Evolutionary conservation across 1,140 invertebrate species (phyloP), one percentile per base, ranked within the genome.

Genomic region (Hylaeus volcanicus): DNA sequence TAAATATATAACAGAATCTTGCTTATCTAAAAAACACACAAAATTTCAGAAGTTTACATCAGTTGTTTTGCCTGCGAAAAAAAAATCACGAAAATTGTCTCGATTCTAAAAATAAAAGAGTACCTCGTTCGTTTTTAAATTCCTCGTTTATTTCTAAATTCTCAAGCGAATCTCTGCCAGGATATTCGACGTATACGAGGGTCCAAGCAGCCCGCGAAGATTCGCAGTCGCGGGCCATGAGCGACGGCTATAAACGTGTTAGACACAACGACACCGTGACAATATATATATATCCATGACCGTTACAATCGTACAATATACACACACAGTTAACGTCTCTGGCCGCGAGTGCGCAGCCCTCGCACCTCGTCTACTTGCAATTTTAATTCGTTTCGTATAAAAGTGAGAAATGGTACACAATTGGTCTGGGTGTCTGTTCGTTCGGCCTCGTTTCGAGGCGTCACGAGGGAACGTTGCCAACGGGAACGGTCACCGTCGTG

Each of bases 401-500:
- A 89, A 89, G 88, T 89, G 88, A 89, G 88, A 89, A 89, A 89
- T 86, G 76, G 88, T 89, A 84, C 74, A 85, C 77, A 84, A 88
- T 89, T 89, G 88, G 88, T 89, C 87, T 82, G 74, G 85, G 71
- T 41, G 12, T 63, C 55, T 73, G 84, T 58, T 83, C 78, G 65
- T 60, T 83, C 66, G 74, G 48, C 55, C 80, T 61, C 84, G 80
- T 86, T 75, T 76, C 55, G 64, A 71, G 70, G 68, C 48, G 51
- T 66, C 60, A 70, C 61, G 51, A 26, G 9, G 58, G 14, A n/a
- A 55, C 9, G 14, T 3, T 51, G 51, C 11, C 9, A 2, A 58
- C 48, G 26, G 43, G 6, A 6, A 15, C 12, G 51, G 48, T 41
- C 55, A 15, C 71, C 26, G 8, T 12, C 45, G 12, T 26, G 37